These are phyloP conservation scores for Cryptocephalus moraei DNA, from an alignment of 2,888 invertebrate genomes.

Conservation along the genomic window DNA sequence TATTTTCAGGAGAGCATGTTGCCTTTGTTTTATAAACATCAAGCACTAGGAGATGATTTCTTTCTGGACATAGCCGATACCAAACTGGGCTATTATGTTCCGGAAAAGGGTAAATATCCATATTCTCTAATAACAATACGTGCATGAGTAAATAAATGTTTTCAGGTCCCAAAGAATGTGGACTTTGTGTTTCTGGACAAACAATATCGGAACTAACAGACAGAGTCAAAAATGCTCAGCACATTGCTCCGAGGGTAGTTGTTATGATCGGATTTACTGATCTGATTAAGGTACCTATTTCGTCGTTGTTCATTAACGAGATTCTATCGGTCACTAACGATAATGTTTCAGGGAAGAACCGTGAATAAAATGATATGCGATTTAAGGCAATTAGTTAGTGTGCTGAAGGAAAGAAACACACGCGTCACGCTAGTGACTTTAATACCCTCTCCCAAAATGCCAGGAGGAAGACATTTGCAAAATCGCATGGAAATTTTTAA, in stretches of 20 bases:
- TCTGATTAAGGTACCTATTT: constrained; percentile 17
- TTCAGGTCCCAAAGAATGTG: constrained; percentile 21
- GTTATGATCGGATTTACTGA: constrained; percentile 26
- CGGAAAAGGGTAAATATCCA: constrained; percentile 17
- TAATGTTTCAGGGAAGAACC: constrained; percentile 16
- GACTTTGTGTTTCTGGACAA: constrained; percentile 20
- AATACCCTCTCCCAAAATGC: constrained; percentile 23
- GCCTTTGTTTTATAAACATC: constrained; percentile 26
- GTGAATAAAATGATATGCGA: constrained; percentile 24
- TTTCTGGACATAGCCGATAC: constrained; percentile 27
- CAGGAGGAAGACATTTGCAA: constrained; percentile 11
- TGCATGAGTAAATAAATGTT: background rate
- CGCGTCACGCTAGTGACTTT: constrained; percentile 23
- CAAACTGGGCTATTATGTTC: constrained; percentile 26
- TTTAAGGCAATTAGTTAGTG: constrained; percentile 19
- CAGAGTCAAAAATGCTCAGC: constrained; percentile 16
- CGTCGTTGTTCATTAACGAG: background rate
- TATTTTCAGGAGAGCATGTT: constrained; percentile 24
- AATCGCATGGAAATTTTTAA: constrained; percentile 24
- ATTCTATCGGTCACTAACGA: background rate
- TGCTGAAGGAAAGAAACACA: constrained; percentile 21
- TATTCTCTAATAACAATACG: background rate
- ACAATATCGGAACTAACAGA: constrained; percentile 21
- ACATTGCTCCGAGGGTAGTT: constrained; percentile 25
- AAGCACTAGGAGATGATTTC: constrained; percentile 27